Percentiles rank a stretch among this genome's conserved stretches.
These are phyloP conservation scores for Hoplostethus mediterraneus DNA, from an alignment of 2,797 vertebrate genomes.

Conservation along the genomic window DNA sequence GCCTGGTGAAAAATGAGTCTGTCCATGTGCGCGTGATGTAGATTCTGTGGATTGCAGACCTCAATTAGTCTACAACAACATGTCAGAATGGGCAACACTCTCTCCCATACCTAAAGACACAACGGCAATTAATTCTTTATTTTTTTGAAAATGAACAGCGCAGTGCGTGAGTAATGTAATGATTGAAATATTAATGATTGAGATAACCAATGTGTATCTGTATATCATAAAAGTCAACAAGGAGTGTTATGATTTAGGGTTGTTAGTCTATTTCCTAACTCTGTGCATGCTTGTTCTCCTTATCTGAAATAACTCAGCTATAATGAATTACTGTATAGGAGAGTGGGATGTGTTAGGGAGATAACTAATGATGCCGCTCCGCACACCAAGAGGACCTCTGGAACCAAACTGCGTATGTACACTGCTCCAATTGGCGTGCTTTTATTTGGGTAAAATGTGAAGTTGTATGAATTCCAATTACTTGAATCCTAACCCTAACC, in stretches of 20 bases:
- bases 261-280: conserved; percentile 51
- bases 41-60: conserved; percentile 61
- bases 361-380: conserved; percentile 41
- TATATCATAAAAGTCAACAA: conserved; percentile 1
- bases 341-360: conserved; percentile 46
- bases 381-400: conserved; percentile 27
- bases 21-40: conserved; percentile 58
- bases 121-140: conserved; percentile 2
- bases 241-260: conserved; percentile 50
- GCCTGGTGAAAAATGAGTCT: conserved; percentile 61
- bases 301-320: conserved; percentile 55
- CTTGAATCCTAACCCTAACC: conserved; percentile 58
- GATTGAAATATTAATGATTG: conserved; percentile 44
- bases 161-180: conserved; percentile 23
- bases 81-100: conserved; percentile 54
- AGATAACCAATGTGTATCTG: conserved; percentile 50
- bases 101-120: conserved; percentile 28
- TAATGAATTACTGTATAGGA: conserved; percentile 49
- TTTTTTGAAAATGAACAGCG: conserved; percentile 27
- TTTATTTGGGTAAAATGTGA: conserved; percentile 62
- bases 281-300: conserved; percentile 20
- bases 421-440: conserved; percentile 41
- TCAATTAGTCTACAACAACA: conserved; percentile 71
- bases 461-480: conserved; percentile 67
- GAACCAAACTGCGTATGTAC: conserved; percentile 31